Base-by-base conservation (phyloP, 2,797 vertebrate species). In the Columba guinea region DNA sequence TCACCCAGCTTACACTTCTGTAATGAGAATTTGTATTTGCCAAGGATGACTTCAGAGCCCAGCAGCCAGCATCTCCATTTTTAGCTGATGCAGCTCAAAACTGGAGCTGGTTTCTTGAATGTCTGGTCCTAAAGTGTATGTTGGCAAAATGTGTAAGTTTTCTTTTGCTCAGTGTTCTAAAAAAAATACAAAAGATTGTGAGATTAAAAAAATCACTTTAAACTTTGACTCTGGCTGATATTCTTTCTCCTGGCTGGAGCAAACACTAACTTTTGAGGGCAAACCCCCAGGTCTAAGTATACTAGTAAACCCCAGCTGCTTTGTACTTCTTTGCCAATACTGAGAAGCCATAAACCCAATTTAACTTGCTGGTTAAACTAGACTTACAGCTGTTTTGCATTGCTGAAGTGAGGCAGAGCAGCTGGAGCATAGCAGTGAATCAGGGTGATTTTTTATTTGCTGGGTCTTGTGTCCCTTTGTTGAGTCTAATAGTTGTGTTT, bases 311-410 rank as follows among this genome's bases (percentile, higher is more conserved):
- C 65, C 76, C 91, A 96, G 55, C 87, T 96, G 95, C 87, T 93
- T 94, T 93, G 79, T 92, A 90, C 83, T 86, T 68, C 79, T 93
- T 88, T 94, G 87, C 85, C 95, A 96, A 91, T 86, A 67, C 28
- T 41, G 67, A 73, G 67, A 93, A 96, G 65, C 73, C 65, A 86
- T 94, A 96, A 94, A 95, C 87, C 37, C 48, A 82, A 79, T 94
- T 91, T 88, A 88, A 84, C 91, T 96, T 93, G 76, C 84, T 92
- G 85, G 87, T 94, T 88, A 86, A 94, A 94, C 82, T 80, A 90
- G 70, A 87, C 88, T 94, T 96, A 93, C 92, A 96, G 89, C 87
- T 96, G 93, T 86, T 96, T 91, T 93, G 70, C 35, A 78, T 94
- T 92, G 69, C 73, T 88, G 69, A 76, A 94, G 65, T 41, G 44